Percentiles rank a stretch among this genome's conserved stretches.
Conservation (phyloP, 2,797 vertebrate genomes). For the Paramormyrops hopkinsi region DNA sequence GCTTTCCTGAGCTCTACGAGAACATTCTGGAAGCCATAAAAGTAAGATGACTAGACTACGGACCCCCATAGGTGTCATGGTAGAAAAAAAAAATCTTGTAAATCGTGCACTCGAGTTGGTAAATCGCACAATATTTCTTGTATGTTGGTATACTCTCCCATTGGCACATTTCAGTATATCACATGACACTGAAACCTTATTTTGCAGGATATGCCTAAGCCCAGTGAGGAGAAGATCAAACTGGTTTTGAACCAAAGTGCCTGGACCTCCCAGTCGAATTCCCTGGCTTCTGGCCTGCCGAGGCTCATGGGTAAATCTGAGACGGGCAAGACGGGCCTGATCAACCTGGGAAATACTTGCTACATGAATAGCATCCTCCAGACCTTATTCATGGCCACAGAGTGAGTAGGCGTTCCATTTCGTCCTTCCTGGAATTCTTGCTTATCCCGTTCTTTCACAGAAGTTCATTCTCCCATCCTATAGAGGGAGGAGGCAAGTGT, state of each 20-base stretch:
- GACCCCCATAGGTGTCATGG: not conserved
- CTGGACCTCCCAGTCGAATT: constrained; percentile 95
- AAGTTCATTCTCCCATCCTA: not conserved
- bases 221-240: constrained; percentile 89
- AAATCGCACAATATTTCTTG: not conserved
- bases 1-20: constrained; percentile 97
- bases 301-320: constrained; percentile 88
- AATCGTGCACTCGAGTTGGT: not conserved
- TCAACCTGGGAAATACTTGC: constrained; percentile 97
- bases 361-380: constrained; percentile 99
- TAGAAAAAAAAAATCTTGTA: not conserved
- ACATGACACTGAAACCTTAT: not conserved
- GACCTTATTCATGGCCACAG: constrained; percentile 95
- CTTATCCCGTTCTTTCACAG: not conserved
- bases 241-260: constrained; percentile 93
- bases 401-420: constrained; percentile 67
- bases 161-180: not conserved
- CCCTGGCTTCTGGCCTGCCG: constrained; percentile 79
- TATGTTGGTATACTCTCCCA: not conserved
- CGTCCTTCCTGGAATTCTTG: not conserved
- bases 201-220: constrained; percentile 82
- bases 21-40: constrained; percentile 88
- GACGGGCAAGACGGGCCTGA: constrained; percentile 92
- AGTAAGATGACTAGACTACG: constrained; percentile 55
- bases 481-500: not conserved